These are phyloP conservation scores for Nannobrachium achirus DNA, from an alignment of 2,113 vertebrate species.

Conservation along the genomic window DNA sequence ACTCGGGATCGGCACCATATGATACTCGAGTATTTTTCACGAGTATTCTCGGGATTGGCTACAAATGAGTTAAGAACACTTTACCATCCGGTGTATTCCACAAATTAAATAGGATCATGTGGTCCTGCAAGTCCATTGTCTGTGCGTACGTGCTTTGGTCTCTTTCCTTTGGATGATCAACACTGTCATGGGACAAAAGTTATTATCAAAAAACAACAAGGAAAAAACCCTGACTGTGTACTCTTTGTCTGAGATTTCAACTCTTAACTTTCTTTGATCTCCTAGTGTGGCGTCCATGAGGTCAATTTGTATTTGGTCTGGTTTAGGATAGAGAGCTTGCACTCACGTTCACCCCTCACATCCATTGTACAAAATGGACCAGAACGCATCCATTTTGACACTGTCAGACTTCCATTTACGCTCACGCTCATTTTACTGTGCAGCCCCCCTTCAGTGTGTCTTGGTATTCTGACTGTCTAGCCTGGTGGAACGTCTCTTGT, in stretches of 20 bases:
- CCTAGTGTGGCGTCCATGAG: constrained; percentile 12
- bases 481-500: constrained; percentile 28
- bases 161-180: constrained; percentile 14
- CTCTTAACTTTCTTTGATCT: constrained; percentile 37
- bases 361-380: background rate
- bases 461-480: constrained; percentile 7
- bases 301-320: constrained; percentile 45
- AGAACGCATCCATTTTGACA: no score
- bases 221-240: constrained; percentile 13
- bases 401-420: no score
- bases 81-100: background rate
- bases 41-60: no score
- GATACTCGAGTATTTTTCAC: no score
- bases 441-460: background rate
- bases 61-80: background rate
- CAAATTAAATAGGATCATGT: background rate
- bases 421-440: background rate
- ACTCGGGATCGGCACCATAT: no score
- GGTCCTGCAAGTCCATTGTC: background rate
- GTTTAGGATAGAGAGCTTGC: constrained; percentile 19
- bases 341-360: constrained; percentile 11
- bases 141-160: constrained; percentile 12
- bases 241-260: constrained; percentile 37
- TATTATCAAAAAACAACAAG: background rate
- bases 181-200: background rate